phyloP scores from a whole-genome alignment of 2,797 vertebrate species.

The Erethizon dorsatum region DNA sequence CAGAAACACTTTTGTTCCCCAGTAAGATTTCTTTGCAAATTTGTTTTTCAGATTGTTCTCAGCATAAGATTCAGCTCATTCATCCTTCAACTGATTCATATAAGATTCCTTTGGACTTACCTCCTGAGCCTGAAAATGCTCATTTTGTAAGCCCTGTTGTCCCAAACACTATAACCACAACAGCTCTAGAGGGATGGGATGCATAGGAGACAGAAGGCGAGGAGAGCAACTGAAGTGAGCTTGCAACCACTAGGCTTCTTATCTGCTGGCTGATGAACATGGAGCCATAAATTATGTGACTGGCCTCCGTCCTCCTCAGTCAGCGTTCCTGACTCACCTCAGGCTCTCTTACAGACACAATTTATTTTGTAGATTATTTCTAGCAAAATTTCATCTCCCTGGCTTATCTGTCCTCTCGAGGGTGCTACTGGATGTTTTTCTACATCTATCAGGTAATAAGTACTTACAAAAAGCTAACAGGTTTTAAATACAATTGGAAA shows the following conservation, averaged over 20 bases:
- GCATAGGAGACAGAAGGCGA: background rate
- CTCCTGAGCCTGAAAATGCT: background rate
- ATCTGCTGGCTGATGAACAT: too few relatives aligned
- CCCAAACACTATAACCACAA: background rate
- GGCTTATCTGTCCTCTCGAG: slow-evolving; percentile 12
- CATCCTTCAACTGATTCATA: background rate
- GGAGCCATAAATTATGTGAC: background rate
- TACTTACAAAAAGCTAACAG: slow-evolving; percentile 1
- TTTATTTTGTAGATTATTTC: slow-evolving; percentile 22
- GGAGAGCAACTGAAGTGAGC: background rate
- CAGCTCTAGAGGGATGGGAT: background rate
- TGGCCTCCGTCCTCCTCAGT: background rate
- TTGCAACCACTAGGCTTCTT: background rate
- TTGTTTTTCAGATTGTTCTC: background rate
- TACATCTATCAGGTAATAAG: background rate
- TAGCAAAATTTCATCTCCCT: background rate
- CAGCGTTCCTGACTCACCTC: too few relatives aligned
- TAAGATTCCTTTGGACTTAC: background rate
- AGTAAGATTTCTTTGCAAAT: background rate
- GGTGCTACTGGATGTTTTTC: background rate
- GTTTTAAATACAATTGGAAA: slow-evolving; percentile 7
- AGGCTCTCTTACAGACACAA: background rate
- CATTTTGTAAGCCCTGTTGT: background rate
- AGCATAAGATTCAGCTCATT: background rate
- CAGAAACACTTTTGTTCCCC: background rate